Percentiles rank a stretch among this genome's conserved stretches.
Conservation (phyloP, 2,888 invertebrate species). For the Agrilus cyanescens region DNA sequence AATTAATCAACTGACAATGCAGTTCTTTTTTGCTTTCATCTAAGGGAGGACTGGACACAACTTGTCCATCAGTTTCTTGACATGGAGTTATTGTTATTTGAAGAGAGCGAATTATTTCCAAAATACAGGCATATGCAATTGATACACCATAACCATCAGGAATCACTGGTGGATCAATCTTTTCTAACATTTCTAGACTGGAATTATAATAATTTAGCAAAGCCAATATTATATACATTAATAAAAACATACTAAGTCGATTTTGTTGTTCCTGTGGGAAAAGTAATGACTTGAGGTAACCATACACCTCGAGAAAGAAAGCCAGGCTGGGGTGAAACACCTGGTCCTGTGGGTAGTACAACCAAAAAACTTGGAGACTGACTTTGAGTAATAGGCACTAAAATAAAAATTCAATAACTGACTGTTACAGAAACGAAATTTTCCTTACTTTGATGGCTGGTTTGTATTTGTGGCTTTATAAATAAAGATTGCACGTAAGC, state of each 20-base stretch:
- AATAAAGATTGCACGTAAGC: conserved; percentile 89
- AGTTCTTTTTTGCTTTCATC: conserved; percentile 31
- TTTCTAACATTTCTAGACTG: conserved; percentile 92
- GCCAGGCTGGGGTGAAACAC: conserved; percentile 76
- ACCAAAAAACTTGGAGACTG: conserved; percentile 51
- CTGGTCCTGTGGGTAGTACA: conserved; percentile 59
- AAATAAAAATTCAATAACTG: conserved; percentile 15
- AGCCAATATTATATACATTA: conserved; percentile 4
- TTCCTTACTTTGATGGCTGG: conserved; percentile 34
- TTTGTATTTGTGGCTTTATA: conserved; percentile 56
- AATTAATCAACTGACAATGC: conserved; percentile 71
- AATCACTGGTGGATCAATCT: conserved; percentile 83
- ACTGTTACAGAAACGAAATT: conserved; percentile 3
- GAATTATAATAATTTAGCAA: conserved; percentile 19
- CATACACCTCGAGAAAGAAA: conserved; percentile 89
- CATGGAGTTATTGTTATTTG: conserved; percentile 57
- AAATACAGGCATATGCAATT: conserved; percentile 83
- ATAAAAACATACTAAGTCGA: conserved; percentile 70
- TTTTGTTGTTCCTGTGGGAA: conserved; percentile 76
- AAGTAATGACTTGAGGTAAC: conserved; percentile 77
- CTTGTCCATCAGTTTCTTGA: conserved; percentile 27
- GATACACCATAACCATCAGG: conserved; percentile 98
- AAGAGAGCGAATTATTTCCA: conserved; percentile 83
- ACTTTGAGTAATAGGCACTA: conserved; percentile 41
- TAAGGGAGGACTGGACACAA: conserved; percentile 7